Evolutionary conservation across 1,140 invertebrate genomes (phyloP).

Genomic region (Drosophila repletoides): DNA sequence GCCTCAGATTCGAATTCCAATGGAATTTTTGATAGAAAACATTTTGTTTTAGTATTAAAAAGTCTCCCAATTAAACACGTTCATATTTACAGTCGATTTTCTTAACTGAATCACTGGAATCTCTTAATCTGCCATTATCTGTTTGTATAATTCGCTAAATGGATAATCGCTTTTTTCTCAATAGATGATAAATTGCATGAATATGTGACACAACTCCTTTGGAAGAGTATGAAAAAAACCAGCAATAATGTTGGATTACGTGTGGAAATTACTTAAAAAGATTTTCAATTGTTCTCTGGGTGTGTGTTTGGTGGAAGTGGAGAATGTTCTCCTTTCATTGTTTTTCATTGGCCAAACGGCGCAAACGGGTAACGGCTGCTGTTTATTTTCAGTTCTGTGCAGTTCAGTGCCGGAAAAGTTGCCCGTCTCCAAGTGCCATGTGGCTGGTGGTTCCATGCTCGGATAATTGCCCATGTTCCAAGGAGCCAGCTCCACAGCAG

Average conservation of each 20-base stretch:
- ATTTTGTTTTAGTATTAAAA: too few relatives aligned
- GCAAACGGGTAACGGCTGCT: constrained; percentile 58
- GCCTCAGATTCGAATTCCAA: too few relatives aligned
- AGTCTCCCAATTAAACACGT: too few relatives aligned
- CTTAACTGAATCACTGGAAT: too few relatives aligned
- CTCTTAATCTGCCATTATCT: too few relatives aligned
- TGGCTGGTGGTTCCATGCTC: constrained; percentile 18
- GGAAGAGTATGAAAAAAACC: constrained; percentile 33
- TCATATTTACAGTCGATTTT: too few relatives aligned
- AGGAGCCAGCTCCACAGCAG: constrained; percentile 26
- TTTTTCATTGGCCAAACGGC: constrained; percentile 31
- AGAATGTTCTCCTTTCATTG: constrained; percentile 15
- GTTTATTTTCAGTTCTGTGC: constrained; percentile 74
- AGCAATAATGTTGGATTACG: constrained; percentile 81
- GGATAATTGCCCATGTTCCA: constrained; percentile 10
- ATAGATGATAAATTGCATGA: not conserved
- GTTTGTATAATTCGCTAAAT: too few relatives aligned
- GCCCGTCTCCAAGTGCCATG: constrained; percentile 18
- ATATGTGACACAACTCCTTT: not conserved
- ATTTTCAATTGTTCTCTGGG: constrained; percentile 72
- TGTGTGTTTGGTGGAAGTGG: not conserved
- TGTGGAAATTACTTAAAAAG: constrained; percentile 81
- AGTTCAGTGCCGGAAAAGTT: too few relatives aligned
- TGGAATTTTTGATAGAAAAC: too few relatives aligned
- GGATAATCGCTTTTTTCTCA: too few relatives aligned